These are phyloP conservation scores for Dendrolimus kikuchii DNA, from an alignment of 1,140 invertebrate genomes.

Conservation along the genomic window DNA sequence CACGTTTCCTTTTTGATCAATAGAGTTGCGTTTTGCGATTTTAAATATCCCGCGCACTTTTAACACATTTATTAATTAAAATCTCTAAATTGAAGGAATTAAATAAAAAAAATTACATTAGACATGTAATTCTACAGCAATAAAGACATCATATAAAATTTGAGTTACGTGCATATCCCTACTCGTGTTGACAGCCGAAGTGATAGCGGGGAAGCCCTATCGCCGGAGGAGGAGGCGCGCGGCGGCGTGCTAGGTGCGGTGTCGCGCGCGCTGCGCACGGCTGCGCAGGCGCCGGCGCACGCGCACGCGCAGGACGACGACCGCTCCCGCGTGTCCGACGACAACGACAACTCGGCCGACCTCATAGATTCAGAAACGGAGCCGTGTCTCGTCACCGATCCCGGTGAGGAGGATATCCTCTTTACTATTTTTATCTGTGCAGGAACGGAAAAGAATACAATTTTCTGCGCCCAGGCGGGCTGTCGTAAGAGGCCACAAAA, in stretches of 20 bases:
- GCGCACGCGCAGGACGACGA: conserved; percentile 25
- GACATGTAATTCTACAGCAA: too few species aligned
- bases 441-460: too few species aligned
- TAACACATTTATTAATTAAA: too few species aligned
- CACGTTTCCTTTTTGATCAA: too few species aligned
- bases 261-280: conserved; percentile 30
- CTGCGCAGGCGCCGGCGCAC: conserved; percentile 2
- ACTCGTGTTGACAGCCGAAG: conserved; percentile 33
- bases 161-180: too few species aligned
- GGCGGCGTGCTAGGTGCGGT: conserved; percentile 47
- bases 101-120: too few species aligned
- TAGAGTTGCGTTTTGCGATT: too few species aligned
- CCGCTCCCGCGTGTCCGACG: conserved; percentile 44
- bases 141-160: too few species aligned
- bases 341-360: conserved; percentile 76
- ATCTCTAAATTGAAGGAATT: too few species aligned
- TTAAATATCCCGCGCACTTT: too few species aligned
- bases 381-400: conserved; percentile 84
- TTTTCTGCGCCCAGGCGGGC: too few species aligned
- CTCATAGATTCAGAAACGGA: conserved; percentile 85
- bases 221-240: conserved; percentile 41
- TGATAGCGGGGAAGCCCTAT: conserved; percentile 52
- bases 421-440: neutral
- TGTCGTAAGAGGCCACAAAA: too few species aligned
- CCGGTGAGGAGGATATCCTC: conserved; percentile 26